A percentile compares a stretch with the other conserved stretches of the same genome.
phyloP scores from a whole-genome alignment of 2,797 vertebrate species.

The Notolabrus celidotus region DNA sequence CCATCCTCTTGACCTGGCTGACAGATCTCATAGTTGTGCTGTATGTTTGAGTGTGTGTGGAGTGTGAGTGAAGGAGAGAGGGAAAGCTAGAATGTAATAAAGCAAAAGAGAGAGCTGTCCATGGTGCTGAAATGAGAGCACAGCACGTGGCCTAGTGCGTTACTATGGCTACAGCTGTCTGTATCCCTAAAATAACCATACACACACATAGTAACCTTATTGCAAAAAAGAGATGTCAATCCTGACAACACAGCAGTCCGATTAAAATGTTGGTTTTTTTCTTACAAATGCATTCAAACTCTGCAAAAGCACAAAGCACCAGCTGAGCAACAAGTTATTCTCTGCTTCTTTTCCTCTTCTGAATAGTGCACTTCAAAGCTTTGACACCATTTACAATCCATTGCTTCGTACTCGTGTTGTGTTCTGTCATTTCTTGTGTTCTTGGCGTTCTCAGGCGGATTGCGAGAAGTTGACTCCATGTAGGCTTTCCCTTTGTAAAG shows the following conservation, averaged over 20 bases:
- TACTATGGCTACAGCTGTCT: constrained; percentile 82
- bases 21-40: neutral
- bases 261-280: constrained; percentile 29
- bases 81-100: constrained; percentile 8
- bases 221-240: constrained; percentile 37
- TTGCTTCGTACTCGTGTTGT: neutral
- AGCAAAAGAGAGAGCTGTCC: constrained; percentile 55
- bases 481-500: constrained; percentile 44
- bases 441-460: constrained; percentile 17
- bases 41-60: neutral
- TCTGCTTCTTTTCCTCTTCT: neutral
- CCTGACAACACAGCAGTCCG: constrained; percentile 29
- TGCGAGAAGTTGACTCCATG: constrained; percentile 23
- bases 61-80: constrained; percentile 16
- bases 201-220: constrained; percentile 68
- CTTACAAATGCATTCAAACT: neutral
- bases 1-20: constrained; percentile 10
- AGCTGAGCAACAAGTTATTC: constrained; percentile 48
- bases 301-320: neutral
- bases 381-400: neutral
- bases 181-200: constrained; percentile 80
- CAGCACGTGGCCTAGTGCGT: constrained; percentile 70
- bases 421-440: neutral
- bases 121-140: constrained; percentile 70
- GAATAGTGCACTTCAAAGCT: neutral